Base-by-base conservation (phyloP, 2,113 vertebrate species). In the Megaceryle torquata region DNA sequence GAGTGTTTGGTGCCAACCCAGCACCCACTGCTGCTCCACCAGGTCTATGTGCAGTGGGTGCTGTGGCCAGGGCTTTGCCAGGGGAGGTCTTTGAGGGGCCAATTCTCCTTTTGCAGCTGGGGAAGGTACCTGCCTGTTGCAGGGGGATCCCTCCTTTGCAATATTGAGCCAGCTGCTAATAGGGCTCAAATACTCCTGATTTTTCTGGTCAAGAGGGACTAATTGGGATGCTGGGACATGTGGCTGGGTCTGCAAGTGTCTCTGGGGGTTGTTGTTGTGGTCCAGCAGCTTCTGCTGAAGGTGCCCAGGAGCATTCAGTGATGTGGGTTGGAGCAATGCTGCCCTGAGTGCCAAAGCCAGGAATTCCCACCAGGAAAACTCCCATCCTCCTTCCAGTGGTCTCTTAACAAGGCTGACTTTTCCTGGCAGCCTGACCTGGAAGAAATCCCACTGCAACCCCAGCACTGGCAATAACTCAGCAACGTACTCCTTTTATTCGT, bases 111-210 rank as follows among this genome's bases (percentile, higher is more conserved):
- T 5, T 13, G 31, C 0, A 4, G 44, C 39, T 2, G 11, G 37
- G 48, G 41, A 20, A 20, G 13, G 41, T 5, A 0, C 21, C 14
- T 4, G 21, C 13, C 31, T 11, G 6, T 26, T 16, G n/a, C 63
- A 11, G 51, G 50, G 44, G 22, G 5, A 9, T 1, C 25, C 29
- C 12, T 61, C 74, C 41, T 67, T 15, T 21, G 76, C 60, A 5
- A 2, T 9, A 0, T 0, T 1, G 29, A 6, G 54, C 0, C 28
- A 8, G 50, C 2, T 21, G 14, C 13, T 43, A 0, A 11, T 5
- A 18, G 50, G 4, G 60, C 29, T 14, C 25, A 10, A 15, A 14
- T 31, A 21, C 1, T 21, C 44, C 82, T 5, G 46, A 4, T 13
- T 48, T 37, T 48, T 63, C 43, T n/a, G 29, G 31, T 15, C 33